Percentiles rank a stretch among this genome's conserved stretches.
Conservation (phyloP, 1,140 invertebrate genomes). For the Thaumetopoea pityocampa region DNA sequence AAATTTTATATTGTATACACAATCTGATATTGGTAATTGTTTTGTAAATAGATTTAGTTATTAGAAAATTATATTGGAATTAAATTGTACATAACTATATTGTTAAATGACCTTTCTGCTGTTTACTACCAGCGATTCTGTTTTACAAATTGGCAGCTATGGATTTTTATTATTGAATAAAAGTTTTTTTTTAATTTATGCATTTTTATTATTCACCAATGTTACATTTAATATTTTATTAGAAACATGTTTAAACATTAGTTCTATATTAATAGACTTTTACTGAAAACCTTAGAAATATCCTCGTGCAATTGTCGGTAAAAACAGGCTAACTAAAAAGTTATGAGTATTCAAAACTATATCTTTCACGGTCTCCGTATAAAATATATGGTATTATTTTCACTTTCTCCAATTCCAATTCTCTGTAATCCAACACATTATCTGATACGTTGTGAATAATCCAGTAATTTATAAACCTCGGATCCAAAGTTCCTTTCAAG, state of each 20-base stretch:
- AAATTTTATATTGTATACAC: too few species aligned
- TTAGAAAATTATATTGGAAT: too few species aligned
- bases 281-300: too few species aligned
- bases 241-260: background rate
- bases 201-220: background rate
- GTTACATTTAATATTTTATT: background rate
- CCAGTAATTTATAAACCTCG: slow-evolving; percentile 33
- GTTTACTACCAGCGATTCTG: slow-evolving; percentile 1
- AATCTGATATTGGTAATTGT: too few species aligned
- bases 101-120: too few species aligned
- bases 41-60: background rate
- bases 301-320: background rate
- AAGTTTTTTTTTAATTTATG: slow-evolving; percentile 18
- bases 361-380: slow-evolving; percentile 30
- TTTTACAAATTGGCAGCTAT: slow-evolving; percentile 12
- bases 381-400: slow-evolving; percentile 41
- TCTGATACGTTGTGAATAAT: slow-evolving; percentile 32
- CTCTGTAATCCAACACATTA: slow-evolving; percentile 30
- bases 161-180: slow-evolving; percentile 25
- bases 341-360: background rate
- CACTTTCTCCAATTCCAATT: slow-evolving; percentile 25
- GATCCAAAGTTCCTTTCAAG: slow-evolving; percentile 34
- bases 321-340: background rate
- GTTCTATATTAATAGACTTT: too few species aligned
- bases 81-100: too few species aligned